Conservation (phyloP, 2,888 invertebrate genomes). For the Chamaedrilus cognettii region DNA sequence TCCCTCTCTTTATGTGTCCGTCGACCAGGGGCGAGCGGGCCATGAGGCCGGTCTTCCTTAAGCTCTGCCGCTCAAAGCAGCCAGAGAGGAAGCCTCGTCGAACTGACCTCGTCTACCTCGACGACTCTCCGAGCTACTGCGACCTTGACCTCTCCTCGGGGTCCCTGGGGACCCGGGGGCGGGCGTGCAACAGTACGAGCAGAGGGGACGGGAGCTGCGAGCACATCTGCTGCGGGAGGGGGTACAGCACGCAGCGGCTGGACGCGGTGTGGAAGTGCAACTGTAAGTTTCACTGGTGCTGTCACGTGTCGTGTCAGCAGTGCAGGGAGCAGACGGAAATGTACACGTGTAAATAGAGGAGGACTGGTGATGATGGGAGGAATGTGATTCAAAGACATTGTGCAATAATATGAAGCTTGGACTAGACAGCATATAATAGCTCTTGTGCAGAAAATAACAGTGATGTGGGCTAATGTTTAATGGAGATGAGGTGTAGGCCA, state of each 20-base stretch:
- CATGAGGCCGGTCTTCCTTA: conserved; percentile 51
- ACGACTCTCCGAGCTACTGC: conserved; percentile 95
- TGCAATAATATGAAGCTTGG: too few species aligned
- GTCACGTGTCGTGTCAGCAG: conserved; percentile 87
- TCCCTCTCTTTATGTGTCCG: too few species aligned
- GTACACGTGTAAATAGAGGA: conserved; percentile 19
- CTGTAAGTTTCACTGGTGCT: conserved; percentile 97
- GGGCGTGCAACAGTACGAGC: conserved; percentile 65
- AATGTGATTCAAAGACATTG: too few species aligned
- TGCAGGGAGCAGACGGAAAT: conserved; percentile 63
- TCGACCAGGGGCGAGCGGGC: conserved; percentile 47
- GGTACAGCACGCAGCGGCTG: conserved; percentile 82
- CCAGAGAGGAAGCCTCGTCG: conserved; percentile 26
- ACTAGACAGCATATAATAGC: too few species aligned
- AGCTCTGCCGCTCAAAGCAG: conserved; percentile 46
- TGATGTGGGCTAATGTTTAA: too few species aligned
- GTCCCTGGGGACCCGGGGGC: conserved; percentile 67
- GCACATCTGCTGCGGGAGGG: conserved; percentile 88
- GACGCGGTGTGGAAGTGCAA: conserved; percentile 77
- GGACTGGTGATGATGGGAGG: too few species aligned
- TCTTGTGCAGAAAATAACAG: too few species aligned
- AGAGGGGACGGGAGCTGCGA: conserved; percentile 86
- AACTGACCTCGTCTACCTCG: conserved; percentile 88
- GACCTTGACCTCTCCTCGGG: conserved; percentile 65
- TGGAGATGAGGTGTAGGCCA: too few species aligned